phyloP scores from a whole-genome alignment of 2,113 vertebrate genomes.

The Orcinus orca region DNA sequence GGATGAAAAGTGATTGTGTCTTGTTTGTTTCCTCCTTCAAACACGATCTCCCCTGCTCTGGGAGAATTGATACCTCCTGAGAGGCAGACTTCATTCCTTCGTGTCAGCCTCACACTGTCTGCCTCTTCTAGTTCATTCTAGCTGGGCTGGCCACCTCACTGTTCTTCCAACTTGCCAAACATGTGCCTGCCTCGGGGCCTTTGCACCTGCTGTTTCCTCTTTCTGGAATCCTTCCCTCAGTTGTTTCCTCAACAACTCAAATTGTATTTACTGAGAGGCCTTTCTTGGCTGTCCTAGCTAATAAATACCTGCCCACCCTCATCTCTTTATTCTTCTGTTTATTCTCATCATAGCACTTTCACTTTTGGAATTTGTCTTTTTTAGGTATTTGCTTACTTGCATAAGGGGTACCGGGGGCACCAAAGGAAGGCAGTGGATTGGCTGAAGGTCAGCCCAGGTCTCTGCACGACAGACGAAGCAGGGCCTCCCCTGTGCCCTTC shows the following conservation, averaged over 20 bases:
- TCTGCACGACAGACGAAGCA: background rate
- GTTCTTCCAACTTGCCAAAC: background rate
- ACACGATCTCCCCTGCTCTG: background rate
- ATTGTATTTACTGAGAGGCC: background rate
- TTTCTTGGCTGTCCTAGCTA: background rate
- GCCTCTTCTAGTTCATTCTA: background rate
- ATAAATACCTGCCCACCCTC: rapidly evolving
- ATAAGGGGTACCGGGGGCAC: background rate
- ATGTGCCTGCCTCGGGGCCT: background rate
- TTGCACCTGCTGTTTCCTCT: background rate
- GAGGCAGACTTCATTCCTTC: background rate
- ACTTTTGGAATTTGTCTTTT: background rate
- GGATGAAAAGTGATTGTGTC: background rate
- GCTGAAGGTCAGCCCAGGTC: background rate
- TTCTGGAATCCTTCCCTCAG: background rate
- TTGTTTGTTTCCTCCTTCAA: background rate
- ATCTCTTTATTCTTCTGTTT: background rate
- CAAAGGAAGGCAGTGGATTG: background rate
- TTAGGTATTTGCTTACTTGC: background rate
- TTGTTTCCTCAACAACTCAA: background rate
- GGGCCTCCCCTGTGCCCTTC: background rate
- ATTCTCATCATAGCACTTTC: background rate
- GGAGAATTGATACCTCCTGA: rapidly evolving
- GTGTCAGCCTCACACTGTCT: background rate
- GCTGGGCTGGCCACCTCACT: background rate